Base-by-base conservation (phyloP, 2,113 vertebrate species). In the Helogale parvula region DNA sequence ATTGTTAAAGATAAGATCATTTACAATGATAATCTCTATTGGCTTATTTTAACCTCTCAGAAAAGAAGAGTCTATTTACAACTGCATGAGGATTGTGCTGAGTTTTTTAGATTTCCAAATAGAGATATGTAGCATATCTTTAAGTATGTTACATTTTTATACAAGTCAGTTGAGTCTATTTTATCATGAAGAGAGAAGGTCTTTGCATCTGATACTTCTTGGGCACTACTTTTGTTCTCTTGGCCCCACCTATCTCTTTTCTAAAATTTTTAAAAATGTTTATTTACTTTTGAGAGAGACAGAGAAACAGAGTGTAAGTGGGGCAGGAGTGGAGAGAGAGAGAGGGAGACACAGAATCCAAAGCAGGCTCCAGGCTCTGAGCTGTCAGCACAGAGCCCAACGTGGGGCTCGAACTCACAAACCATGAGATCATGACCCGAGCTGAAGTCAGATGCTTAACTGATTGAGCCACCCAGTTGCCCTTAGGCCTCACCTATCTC, bases 41-140 rank as follows among this genome's bases (percentile, higher is more conserved):
- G 17, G 10, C 85, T 88, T 54, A 74, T 85, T 94, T 89, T 66
- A 88, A 85, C 33, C 66, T 76, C 33, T 76, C 35, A 90, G 85
- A 79, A 77, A 54, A 84, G 38, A 88, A 23, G 54, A 95, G 41
- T 52, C 66, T 93, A 27, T 65, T 94, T 92, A 87, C 71, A 92
- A 92, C 45, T 63, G 66, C 29, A 19, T 6, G 11, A 92, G 27
- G 41, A 65, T 68, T 50, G 14, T 38, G 33, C 65, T 85, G 41
- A 11, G 1, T 29, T 80, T 94, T 88, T 79, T 27, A 38, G 54
- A 69, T 81, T 93, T 90, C 54, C 76, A 81, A 60, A 16, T n/a
- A 83, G 54, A 91, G 71, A 29, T 69, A 11, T 10, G 25, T 60
- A 68, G 27, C n/a, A 38, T 54, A 74, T 72, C 85, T 90, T 93